Base-by-base conservation (phyloP, 1,140 invertebrate genomes). In the Heliconius melpomene region DNA sequence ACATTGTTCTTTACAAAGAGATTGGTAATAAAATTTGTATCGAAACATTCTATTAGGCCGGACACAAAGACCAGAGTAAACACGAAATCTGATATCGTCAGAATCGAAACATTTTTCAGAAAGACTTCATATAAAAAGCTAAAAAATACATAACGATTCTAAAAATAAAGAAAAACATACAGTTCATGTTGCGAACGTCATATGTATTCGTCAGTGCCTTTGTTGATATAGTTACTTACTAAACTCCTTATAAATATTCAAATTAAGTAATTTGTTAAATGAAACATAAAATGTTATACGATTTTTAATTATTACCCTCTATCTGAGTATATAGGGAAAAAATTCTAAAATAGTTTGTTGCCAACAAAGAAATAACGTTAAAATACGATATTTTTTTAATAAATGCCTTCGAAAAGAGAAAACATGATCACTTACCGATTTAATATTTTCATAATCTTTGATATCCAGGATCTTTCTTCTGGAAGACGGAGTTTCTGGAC, bases 371-470 rank as follows among this genome's bases (percentile, higher is more conserved):
- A 50, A 29, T 74, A 16, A 23, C 20, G n/a, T 36, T 76, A 20
- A 36, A 74, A 66, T n/a, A 29, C 13, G 50, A 18, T 20, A 18
- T 60, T 29, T 46, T 23, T 32, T 38, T 74, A 29, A 66, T 72
- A 38, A n/a, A 72, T 75, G 76, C 79, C 79, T 78, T 74, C 54
- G 32, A 77, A 79, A 77, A 60, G 80, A 84, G 46, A 77, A 26
- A 74, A 13, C 29, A 86, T 85, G 84, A 84, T n/a, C 81, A 93
- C 93, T 93, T 86, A 94, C 93, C 90, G 86, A 82, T 88, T 91
- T 93, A 26, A 90, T 88, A 78, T 92, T 91, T 77, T 94, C 93
- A 72, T 88, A 90, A 72, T 93, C 91, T 73, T 91, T 93, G 2
- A 79, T 60, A 60, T 92, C 91, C 72, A 93, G 77, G 52, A 91